Evolutionary conservation across 2,888 invertebrate species (phyloP), one percentile per base, ranked within the genome.

Genomic region (Pyrochroa serraticornis): DNA sequence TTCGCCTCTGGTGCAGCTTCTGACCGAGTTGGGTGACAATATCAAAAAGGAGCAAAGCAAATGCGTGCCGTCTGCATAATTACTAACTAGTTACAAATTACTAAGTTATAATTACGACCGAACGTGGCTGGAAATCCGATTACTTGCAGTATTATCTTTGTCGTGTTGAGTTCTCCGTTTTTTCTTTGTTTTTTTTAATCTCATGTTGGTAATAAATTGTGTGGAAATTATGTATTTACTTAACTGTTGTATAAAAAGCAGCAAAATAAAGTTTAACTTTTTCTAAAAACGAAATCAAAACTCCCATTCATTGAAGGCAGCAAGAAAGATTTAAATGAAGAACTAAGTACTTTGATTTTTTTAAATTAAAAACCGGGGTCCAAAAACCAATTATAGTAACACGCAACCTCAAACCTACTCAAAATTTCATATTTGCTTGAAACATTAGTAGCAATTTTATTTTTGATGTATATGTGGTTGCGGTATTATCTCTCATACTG

Each of bases 1-100:
- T 6, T 57, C 58, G 7, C 57, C 60, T 1, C 42, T 65, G 12
- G 41, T 60, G 8, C 54, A 60, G 5, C 43, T 65, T 7, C 47
- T 65, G 14, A 10, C 51, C 8, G 54, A 60, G n/a, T 46, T 65
- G 2, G 41, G 63, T 3, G 47, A 46, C 3, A 37, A 51, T 36
- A 32, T 59, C 3, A 37, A 54, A 13, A 55, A 59, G 30, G 41
- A 45, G 22, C 54, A 45, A 32, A 41, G 13, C 22, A 50, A 52
- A 22, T 22, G 22, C 22, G 22, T 22, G 22, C 2, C 22, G 22
- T 22, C 22, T 22, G 22, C 22, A 22, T 22, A 22, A 22, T 51
- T 43, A 51, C 34, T 22, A 22, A 6, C 30, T 52, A 45, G 38
- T 35, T 51, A 36, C n/a, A n/a, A n/a, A n/a, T 13, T 51, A n/a